Percentiles rank a stretch among this genome's conserved stretches.
Conservation (phyloP, 2,113 vertebrate species). For the Galemys pyrenaicus region DNA sequence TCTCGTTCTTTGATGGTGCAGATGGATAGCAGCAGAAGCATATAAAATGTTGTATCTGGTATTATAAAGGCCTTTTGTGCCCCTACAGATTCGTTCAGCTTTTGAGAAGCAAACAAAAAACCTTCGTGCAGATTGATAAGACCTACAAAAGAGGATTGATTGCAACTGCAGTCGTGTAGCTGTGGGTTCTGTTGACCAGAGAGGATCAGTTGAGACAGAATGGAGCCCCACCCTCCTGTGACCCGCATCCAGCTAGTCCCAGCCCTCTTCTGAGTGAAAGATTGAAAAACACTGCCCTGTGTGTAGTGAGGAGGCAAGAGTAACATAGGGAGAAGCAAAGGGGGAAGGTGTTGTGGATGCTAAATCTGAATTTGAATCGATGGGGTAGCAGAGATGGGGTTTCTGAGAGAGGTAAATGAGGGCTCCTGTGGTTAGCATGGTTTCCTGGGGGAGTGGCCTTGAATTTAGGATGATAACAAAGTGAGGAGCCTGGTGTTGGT, state of each 20-base stretch:
- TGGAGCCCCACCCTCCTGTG: no score
- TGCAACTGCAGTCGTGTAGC: background rate
- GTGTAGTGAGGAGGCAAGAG: background rate
- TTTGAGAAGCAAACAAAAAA: conserved; percentile 32
- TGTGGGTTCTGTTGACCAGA: background rate
- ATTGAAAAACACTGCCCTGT: background rate
- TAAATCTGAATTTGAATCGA: background rate
- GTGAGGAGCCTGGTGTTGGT: background rate
- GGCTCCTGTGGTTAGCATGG: background rate
- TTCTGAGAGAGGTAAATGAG: background rate
- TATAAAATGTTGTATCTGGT: conserved; percentile 21
- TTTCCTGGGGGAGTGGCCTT: background rate
- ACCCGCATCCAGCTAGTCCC: background rate
- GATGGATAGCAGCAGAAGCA: conserved; percentile 14
- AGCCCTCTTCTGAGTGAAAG: background rate
- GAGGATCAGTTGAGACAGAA: background rate
- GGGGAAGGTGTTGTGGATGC: accelerated
- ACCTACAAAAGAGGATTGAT: background rate
- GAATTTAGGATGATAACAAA: background rate
- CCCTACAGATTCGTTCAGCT: background rate
- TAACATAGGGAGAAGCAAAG: background rate
- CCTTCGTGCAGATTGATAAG: background rate
- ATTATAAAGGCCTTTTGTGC: conserved; percentile 47
- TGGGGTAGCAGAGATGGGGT: accelerated
- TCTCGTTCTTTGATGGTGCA: conserved; percentile 53